Percentiles rank a stretch among this genome's conserved stretches.
Conservation (phyloP, 2,113 vertebrate species). For the Chamaea fasciata region DNA sequence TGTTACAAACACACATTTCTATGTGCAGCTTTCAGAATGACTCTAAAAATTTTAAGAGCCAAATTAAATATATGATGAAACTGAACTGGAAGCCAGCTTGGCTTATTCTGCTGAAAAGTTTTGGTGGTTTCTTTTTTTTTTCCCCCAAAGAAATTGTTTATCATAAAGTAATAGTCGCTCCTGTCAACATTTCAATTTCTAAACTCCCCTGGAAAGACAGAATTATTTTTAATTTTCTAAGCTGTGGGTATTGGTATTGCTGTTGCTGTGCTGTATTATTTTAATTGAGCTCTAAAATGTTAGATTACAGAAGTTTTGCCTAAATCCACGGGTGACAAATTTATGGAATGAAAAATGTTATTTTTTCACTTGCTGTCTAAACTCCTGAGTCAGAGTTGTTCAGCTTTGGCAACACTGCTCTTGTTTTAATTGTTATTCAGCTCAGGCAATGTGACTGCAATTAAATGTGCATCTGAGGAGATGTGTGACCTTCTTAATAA, state of each 20-base stretch:
- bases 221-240: neutral
- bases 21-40: neutral
- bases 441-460: neutral
- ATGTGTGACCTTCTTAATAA: neutral
- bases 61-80: neutral
- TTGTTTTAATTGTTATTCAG: neutral
- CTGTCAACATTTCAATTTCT: neutral
- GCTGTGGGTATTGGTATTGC: neutral
- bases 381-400: neutral
- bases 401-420: neutral
- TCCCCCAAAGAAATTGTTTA: neutral
- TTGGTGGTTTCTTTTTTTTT: neutral
- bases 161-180: neutral
- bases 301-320: neutral
- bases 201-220: neutral
- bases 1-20: neutral
- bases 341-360: neutral
- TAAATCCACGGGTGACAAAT: neutral
- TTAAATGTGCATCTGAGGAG: accelerated
- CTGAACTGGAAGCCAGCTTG: neutral
- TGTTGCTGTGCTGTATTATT: neutral
- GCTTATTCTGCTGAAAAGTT: neutral
- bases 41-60: neutral
- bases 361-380: neutral
- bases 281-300: neutral